Conservation (phyloP, 2,888 invertebrate genomes). For the Hermodice carunculata region DNA sequence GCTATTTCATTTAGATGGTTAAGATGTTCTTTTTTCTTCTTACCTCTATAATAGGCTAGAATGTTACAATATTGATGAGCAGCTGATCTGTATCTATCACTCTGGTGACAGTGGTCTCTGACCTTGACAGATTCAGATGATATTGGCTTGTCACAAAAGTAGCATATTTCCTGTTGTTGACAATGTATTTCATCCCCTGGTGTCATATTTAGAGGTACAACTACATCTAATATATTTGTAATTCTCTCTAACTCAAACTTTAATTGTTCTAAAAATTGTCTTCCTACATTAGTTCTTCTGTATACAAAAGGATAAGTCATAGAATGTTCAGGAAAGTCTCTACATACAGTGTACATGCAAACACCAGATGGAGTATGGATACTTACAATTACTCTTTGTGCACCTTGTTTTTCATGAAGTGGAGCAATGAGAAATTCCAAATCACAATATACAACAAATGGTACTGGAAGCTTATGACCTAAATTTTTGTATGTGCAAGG, state of each 20-base stretch:
- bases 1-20: no score
- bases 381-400: constrained; percentile 2
- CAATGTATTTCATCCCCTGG: background rate
- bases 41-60: no score
- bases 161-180: background rate
- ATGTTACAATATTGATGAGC: constrained; percentile 22
- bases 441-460: constrained; percentile 8
- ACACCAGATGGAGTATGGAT: constrained; percentile 3
- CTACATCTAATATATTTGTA: background rate
- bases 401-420: no score
- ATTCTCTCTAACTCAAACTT: background rate
- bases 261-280: constrained; percentile 2
- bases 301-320: no score
- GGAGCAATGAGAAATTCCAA: constrained; percentile 8
- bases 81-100: constrained; percentile 28
- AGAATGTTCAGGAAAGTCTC: no score
- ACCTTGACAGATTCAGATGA: background rate
- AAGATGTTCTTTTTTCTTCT: no score
- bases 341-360: no score
- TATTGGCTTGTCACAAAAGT: background rate
- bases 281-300: constrained; percentile 18
- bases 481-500: no score
- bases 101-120: constrained; percentile 30
- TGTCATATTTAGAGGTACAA: constrained; percentile 1
- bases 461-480: background rate